Conservation (phyloP, 2,113 vertebrate species). For the Astur gentilis region DNA sequence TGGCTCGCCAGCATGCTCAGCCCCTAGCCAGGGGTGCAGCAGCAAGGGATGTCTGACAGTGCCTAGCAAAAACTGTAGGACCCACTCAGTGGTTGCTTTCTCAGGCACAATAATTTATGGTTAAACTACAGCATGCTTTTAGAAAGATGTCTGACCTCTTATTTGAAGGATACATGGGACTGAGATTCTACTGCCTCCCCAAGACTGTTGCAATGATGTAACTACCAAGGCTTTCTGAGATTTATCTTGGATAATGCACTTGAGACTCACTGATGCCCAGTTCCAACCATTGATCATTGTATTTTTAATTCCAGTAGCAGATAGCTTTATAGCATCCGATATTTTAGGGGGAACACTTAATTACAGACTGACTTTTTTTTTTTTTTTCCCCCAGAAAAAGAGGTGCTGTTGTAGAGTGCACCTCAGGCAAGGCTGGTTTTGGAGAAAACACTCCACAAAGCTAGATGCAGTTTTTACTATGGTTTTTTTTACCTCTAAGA, state of each 20-base stretch:
- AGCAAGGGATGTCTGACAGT: background rate
- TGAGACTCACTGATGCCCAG: background rate
- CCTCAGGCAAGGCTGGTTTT: background rate
- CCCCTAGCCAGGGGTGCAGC: background rate
- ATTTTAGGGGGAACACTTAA: background rate
- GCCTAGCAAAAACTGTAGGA: background rate
- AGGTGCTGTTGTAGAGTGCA: background rate
- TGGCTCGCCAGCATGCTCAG: background rate
- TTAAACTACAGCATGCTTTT: background rate
- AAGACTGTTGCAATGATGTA: background rate
- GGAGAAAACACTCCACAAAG: background rate
- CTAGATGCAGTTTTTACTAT: background rate
- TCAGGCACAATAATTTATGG: background rate
- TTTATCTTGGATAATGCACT: background rate
- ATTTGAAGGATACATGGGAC: background rate
- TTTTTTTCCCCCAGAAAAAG: background rate
- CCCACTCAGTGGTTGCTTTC: background rate
- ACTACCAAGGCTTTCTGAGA: background rate
- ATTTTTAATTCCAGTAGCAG: background rate
- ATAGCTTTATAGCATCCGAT: background rate
- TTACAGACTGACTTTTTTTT: background rate
- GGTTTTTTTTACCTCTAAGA: background rate
- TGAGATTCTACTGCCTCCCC: background rate
- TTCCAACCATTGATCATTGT: fast-evolving
- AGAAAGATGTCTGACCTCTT: background rate